A percentile compares a stretch with the other conserved stretches of the same genome.
Conservation (phyloP, 2,888 invertebrate genomes). For the Andricus curvator region DNA sequence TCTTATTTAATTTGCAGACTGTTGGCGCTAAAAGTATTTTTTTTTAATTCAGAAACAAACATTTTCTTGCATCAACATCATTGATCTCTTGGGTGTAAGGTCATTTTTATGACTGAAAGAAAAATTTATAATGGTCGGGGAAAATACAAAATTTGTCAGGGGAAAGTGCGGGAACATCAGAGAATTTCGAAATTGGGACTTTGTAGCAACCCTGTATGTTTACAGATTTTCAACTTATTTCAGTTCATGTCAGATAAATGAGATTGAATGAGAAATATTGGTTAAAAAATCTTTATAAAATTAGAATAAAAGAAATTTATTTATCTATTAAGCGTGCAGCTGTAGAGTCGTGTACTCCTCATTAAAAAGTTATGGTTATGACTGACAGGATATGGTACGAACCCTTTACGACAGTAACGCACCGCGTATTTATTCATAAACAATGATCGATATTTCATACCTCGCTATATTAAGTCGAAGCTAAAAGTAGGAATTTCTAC, state of each 20-base stretch:
- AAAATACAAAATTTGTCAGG: too few species aligned
- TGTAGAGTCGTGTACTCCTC: background rate
- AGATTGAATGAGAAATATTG: background rate
- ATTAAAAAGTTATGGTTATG: background rate
- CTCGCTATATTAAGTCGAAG: background rate
- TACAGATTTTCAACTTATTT: background rate
- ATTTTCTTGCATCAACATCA: too few species aligned
- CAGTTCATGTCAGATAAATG: too few species aligned
- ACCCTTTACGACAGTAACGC: background rate
- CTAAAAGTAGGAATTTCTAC: background rate
- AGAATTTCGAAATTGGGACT: too few species aligned
- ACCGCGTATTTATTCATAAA: constrained; percentile 14
- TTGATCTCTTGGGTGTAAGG: too few species aligned
- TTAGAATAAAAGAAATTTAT: background rate
- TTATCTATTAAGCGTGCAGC: background rate
- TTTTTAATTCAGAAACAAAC: too few species aligned
- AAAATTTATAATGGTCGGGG: too few species aligned
- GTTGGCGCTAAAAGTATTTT: too few species aligned
- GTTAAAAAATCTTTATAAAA: background rate
- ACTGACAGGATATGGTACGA: background rate
- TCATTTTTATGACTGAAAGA: too few species aligned
- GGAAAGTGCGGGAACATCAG: too few species aligned
- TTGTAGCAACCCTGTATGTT: too few species aligned
- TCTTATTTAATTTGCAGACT: too few species aligned
- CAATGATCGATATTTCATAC: background rate